Percentiles rank a stretch among this genome's conserved stretches.
Conservation (phyloP, 1,140 invertebrate genomes). For the Orussus abietinus region DNA sequence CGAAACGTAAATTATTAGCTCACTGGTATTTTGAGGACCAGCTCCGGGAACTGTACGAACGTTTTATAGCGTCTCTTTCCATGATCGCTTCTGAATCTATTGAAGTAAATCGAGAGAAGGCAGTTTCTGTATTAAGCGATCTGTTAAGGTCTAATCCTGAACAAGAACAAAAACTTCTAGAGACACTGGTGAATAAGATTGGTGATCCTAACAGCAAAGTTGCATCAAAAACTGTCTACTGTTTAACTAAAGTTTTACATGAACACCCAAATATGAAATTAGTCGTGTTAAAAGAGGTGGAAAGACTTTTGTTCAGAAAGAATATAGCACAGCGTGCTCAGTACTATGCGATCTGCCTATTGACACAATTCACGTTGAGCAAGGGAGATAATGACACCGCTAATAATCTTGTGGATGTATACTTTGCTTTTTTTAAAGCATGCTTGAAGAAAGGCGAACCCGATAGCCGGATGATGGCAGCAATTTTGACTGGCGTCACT, state of each 20-base stretch:
- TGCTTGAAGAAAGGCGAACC: slow-evolving; percentile 87
- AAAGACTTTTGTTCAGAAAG: slow-evolving; percentile 82
- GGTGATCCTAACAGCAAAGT: slow-evolving; percentile 88
- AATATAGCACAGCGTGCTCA: slow-evolving; percentile 83
- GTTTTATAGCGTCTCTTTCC: slow-evolving; percentile 65
- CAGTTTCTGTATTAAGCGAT: slow-evolving; percentile 72
- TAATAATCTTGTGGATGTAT: slow-evolving; percentile 80
- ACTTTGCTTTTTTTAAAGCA: slow-evolving; percentile 94
- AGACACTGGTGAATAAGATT: slow-evolving; percentile 87
- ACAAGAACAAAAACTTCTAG: slow-evolving; percentile 81
- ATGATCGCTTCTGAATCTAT: slow-evolving; percentile 64
- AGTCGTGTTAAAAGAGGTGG: slow-evolving; percentile 82
- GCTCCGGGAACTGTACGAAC: slow-evolving; percentile 72
- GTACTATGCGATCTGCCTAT: slow-evolving; percentile 90
- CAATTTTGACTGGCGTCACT: slow-evolving; percentile 83
- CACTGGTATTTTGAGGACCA: slow-evolving; percentile 81
- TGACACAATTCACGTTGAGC: slow-evolving; percentile 75
- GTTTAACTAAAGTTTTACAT: slow-evolving; percentile 79
- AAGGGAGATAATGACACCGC: slow-evolving; percentile 75
- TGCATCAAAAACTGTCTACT: slow-evolving; percentile 81
- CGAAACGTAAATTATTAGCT: slow-evolving; percentile 56
- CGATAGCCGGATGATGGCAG: slow-evolving; percentile 88
- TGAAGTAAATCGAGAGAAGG: slow-evolving; percentile 78
- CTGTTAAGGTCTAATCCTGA: slow-evolving; percentile 81
- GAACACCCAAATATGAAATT: slow-evolving; percentile 90